phyloP scores from a whole-genome alignment of 2,797 vertebrate genomes.

The Acipenser transmontanus region DNA sequence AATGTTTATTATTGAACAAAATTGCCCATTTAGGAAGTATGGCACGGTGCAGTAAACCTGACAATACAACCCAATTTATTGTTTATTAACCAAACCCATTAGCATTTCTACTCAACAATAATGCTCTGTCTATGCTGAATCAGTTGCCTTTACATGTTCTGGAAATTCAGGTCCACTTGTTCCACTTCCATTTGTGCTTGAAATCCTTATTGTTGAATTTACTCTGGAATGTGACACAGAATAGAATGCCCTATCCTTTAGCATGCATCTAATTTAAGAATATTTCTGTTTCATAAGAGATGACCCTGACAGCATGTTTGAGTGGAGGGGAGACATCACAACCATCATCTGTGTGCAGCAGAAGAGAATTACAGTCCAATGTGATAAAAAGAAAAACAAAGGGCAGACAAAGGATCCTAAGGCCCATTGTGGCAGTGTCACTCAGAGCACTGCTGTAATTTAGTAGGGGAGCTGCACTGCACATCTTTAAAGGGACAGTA shows the following conservation, averaged over 20 bases:
- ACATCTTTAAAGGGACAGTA: too few relatives aligned
- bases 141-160: too few relatives aligned
- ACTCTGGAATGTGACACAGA: background rate
- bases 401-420: background rate
- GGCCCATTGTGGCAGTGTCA: background rate
- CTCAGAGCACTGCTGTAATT: background rate
- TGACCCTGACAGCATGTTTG: background rate
- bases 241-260: background rate
- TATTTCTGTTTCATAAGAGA: background rate
- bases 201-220: too few relatives aligned
- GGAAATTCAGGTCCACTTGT: too few relatives aligned
- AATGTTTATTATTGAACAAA: too few relatives aligned
- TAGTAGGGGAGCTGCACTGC: background rate
- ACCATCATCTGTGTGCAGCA: background rate
- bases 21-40: too few relatives aligned
- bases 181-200: too few relatives aligned
- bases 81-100: too few relatives aligned
- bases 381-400: conserved; percentile 2
- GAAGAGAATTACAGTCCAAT: background rate
- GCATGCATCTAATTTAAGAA: background rate
- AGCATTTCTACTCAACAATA: too few relatives aligned
- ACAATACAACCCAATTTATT: too few relatives aligned
- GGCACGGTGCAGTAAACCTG: too few relatives aligned
- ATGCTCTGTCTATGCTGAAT: too few relatives aligned
- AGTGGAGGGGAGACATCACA: background rate